Evolutionary conservation across 2,113 vertebrate genomes (phyloP), one percentile per base, ranked within the genome.

Genomic region (Corythaixoides concolor): DNA sequence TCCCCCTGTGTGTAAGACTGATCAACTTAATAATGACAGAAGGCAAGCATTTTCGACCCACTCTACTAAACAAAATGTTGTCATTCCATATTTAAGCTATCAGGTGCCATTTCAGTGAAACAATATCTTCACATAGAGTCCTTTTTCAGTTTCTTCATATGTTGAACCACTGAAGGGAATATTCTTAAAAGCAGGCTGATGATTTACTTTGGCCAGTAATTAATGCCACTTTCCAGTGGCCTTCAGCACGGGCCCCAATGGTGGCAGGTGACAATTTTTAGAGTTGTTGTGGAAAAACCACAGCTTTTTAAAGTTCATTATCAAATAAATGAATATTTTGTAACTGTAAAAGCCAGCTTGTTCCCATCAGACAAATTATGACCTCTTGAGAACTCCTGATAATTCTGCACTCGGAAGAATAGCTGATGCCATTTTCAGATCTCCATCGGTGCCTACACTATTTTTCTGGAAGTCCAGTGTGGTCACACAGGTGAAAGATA

Each of bases 351-450:
- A 27, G 16, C 10, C 27, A 28, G 8, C 7, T 66, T 91, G 12
- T n/a, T 92, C 15, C 37, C 18, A 52, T 53, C 45, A 86, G 19
- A 76, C 9, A 49, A 64, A 74, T 16, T 33, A 45, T 72, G 39
- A 18, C 12, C 33, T 78, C 50, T 58, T 58, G 43, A 62, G 55
- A 45, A 24, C 13, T 64, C 59, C 28, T 30, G 26, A 24, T 26
- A 67, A 66, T 80, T 73, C 81, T 80, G 17, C 22, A 64, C 30
- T 20, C 3, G 0, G 15, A 73, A 20, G 43, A 84, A 55, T 7
- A 0, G 0, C 35, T 73, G 43, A 7, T 68, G 23, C 7, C 7
- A 3, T 21, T 70, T 24, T 67, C 12, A 3, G 1, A 7, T 56
- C 66, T 78, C 50, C 1, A 0, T 9, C 7, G n/a, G 5, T 47